phyloP scores from a whole-genome alignment of 2,888 invertebrate species.

The Galerucella nymphaeae region DNA sequence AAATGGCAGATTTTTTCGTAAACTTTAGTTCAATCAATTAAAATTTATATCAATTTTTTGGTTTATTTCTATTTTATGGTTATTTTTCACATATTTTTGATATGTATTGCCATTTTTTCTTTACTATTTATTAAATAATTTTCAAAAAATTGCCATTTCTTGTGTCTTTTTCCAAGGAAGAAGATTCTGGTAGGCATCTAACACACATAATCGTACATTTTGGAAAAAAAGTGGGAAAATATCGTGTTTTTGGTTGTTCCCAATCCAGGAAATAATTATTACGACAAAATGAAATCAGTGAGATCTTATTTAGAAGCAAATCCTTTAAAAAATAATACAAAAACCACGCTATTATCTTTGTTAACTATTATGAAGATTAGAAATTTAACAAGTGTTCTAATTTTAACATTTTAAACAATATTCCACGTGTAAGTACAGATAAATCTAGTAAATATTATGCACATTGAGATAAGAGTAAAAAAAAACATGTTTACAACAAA shows the following conservation, averaged over 20 bases:
- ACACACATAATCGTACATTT: constrained; percentile 31
- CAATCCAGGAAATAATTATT: constrained; percentile 14
- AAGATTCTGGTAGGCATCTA: constrained; percentile 43
- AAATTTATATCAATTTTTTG: no score
- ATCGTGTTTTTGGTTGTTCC: constrained; percentile 6
- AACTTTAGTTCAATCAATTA: no score
- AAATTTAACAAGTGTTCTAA: background rate
- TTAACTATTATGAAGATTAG: background rate
- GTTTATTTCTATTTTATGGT: background rate
- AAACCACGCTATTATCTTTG: background rate
- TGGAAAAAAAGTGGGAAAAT: constrained; percentile 27
- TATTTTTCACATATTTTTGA: background rate
- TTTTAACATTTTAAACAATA: no score
- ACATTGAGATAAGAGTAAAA: no score
- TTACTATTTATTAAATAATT: background rate
- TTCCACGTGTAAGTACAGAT: no score
- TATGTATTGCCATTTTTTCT: background rate
- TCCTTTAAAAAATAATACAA: no score
- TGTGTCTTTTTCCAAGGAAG: background rate
- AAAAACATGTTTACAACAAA: no score
- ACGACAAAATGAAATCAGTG: constrained; percentile 23
- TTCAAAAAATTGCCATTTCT: background rate
- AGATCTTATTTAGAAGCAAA: no score
- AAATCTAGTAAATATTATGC: no score
- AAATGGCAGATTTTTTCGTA: constrained; percentile 16